A percentile compares a stretch with the other conserved stretches of the same genome.
Conservation (phyloP, 2,888 invertebrate genomes). For the Graphium colonna region DNA sequence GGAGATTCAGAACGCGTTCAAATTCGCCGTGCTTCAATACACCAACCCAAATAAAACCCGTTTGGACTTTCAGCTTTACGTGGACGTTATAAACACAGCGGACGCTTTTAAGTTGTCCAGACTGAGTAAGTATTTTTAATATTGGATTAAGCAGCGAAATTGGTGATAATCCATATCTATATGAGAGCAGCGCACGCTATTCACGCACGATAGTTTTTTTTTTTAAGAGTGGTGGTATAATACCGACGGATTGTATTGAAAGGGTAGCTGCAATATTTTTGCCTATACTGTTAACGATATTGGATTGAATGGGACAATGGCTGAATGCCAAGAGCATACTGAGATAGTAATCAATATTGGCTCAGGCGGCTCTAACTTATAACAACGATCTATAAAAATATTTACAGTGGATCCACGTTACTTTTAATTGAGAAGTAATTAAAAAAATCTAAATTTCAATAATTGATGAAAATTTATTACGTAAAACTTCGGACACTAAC, state of each 20-base stretch:
- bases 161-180: too few species aligned
- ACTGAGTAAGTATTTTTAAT: constrained; percentile 85
- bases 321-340: constrained; percentile 30
- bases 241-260: constrained; percentile 17
- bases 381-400: constrained; percentile 23
- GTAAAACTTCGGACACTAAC: too few species aligned
- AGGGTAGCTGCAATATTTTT: constrained; percentile 21
- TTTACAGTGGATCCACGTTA: background rate
- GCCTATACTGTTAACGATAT: constrained; percentile 30
- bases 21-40: constrained; percentile 89
- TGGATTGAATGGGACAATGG: constrained; percentile 32
- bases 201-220: background rate
- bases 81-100: constrained; percentile 94
- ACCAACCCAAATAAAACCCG: constrained; percentile 85
- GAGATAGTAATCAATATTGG: constrained; percentile 34
- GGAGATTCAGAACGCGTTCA: constrained; percentile 94
- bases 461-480: too few species aligned
- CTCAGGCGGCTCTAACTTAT: constrained; percentile 28
- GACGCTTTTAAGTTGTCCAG: constrained; percentile 95
- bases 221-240: background rate
- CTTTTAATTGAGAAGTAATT: background rate
- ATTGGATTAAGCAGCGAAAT: too few species aligned
- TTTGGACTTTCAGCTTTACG: constrained; percentile 90
- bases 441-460: too few species aligned
- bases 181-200: background rate